A percentile compares a stretch with the other conserved stretches of the same genome.
Conservation (phyloP, 2,797 vertebrate genomes). For the Sorex maritimensis region DNA sequence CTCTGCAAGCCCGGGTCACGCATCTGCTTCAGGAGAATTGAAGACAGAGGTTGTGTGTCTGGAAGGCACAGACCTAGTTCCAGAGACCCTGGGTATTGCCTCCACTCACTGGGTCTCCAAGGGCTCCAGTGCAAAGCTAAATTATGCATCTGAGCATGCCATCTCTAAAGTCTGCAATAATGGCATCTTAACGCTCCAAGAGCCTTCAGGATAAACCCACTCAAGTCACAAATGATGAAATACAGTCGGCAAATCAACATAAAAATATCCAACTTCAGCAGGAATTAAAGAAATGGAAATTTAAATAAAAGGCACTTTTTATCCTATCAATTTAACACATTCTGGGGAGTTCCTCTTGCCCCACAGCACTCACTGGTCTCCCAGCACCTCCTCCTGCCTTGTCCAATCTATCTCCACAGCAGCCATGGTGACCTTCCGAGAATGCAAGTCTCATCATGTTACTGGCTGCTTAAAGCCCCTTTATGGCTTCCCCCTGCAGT, state of each 20-base stretch:
- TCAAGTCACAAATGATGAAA: constrained; percentile 22
- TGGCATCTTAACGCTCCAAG: neutral
- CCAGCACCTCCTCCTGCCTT: neutral
- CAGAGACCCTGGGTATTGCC: neutral
- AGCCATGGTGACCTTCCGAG: constrained; percentile 23
- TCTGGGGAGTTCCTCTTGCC: neutral
- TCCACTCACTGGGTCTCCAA: neutral
- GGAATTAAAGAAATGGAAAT: constrained; percentile 56
- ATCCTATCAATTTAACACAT: constrained; percentile 6
- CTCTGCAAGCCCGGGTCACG: neutral
- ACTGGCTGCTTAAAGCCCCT: constrained; percentile 21
- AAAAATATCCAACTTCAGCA: constrained; percentile 40
- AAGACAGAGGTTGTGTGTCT: neutral
- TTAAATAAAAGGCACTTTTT: constrained; percentile 5
- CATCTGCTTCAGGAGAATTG: neutral
- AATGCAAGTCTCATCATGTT: constrained; percentile 34
- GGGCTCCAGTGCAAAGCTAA: constrained; percentile 18
- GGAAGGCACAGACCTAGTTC: neutral
- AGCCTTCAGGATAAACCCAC: neutral
- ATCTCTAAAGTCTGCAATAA: neutral
- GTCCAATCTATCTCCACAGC: neutral
- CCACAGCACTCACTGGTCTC: neutral
- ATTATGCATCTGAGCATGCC: neutral
- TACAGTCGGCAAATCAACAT: constrained; percentile 30
- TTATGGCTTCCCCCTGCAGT: neutral